Conservation (phyloP, 2,888 invertebrate genomes). For the Pristionchus arcanus region DNA sequence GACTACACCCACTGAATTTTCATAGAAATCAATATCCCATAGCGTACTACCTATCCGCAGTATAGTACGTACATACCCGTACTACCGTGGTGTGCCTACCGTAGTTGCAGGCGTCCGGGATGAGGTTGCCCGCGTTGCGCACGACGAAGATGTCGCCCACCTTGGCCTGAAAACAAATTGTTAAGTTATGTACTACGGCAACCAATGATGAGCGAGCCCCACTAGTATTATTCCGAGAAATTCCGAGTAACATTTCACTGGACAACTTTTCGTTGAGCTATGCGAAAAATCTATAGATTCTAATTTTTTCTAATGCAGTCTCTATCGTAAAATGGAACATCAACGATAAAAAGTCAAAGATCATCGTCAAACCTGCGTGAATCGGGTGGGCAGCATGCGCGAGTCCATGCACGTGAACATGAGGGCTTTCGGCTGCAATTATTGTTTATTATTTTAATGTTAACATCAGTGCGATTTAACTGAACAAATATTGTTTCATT, state of each 20-base stretch:
- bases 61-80: background rate
- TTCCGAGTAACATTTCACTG: too few relatives aligned
- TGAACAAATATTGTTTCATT: too few relatives aligned
- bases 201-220: too few relatives aligned
- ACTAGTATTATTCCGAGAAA: too few relatives aligned
- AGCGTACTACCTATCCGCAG: too few relatives aligned
- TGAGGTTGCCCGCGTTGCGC: constrained; percentile 94
- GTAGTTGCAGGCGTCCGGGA: constrained; percentile 93
- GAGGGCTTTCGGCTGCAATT: constrained; percentile 91
- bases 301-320: too few relatives aligned
- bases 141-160: constrained; percentile 98
- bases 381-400: constrained; percentile 94
- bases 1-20: too few relatives aligned
- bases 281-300: too few relatives aligned
- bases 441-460: too few relatives aligned
- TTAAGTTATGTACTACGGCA: background rate
- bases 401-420: constrained; percentile 99
- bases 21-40: too few relatives aligned
- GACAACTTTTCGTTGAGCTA: too few relatives aligned
- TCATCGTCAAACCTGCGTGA: constrained; percentile 86
- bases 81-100: constrained; percentile 73
- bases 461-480: too few relatives aligned
- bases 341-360: constrained; percentile 16
- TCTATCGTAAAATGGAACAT: background rate
- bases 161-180: constrained; percentile 83